Percentiles rank a stretch among this genome's conserved stretches.
These are phyloP conservation scores for Polyommatus icarus DNA, from an alignment of 2,888 invertebrate genomes.

Conservation along the genomic window DNA sequence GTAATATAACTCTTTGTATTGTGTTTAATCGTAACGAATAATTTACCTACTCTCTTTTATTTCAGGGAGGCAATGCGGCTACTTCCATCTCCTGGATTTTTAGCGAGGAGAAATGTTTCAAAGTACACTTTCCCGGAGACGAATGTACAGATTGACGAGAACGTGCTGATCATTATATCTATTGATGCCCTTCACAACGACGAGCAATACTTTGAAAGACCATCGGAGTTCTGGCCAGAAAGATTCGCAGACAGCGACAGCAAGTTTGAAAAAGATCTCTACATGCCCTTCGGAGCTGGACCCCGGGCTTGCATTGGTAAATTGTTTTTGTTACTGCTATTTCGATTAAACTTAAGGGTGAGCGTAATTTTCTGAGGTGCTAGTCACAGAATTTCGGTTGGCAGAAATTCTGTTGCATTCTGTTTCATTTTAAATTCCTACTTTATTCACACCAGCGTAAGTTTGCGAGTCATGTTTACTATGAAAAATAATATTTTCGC, in stretches of 20 bases:
- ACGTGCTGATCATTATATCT: constrained; percentile 47
- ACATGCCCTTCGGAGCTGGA: constrained; percentile 61
- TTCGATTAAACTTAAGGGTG: background rate
- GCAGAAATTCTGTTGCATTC: no score
- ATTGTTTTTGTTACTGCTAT: constrained; percentile 29
- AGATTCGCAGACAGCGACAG: constrained; percentile 51
- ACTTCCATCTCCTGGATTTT: constrained; percentile 43
- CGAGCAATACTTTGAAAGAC: constrained; percentile 55
- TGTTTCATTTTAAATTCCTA: no score
- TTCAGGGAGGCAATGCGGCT: constrained; percentile 41
- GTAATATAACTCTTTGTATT: no score
- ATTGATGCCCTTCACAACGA: constrained; percentile 53
- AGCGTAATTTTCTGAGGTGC: no score
- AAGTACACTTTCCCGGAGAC: constrained; percentile 42
- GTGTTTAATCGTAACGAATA: no score
- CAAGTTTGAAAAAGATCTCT: constrained; percentile 51
- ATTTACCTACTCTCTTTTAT: background rate
- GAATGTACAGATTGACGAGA: constrained; percentile 48
- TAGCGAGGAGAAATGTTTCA: constrained; percentile 40
- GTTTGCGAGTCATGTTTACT: no score
- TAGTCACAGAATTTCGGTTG: no score
- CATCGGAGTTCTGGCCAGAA: constrained; percentile 56
- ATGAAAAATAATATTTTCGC: no score
- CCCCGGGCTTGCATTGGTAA: constrained; percentile 61
- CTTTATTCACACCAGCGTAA: no score